Evolutionary conservation across 2,797 vertebrate species (phyloP).

Genomic region (Botia almorhae): DNA sequence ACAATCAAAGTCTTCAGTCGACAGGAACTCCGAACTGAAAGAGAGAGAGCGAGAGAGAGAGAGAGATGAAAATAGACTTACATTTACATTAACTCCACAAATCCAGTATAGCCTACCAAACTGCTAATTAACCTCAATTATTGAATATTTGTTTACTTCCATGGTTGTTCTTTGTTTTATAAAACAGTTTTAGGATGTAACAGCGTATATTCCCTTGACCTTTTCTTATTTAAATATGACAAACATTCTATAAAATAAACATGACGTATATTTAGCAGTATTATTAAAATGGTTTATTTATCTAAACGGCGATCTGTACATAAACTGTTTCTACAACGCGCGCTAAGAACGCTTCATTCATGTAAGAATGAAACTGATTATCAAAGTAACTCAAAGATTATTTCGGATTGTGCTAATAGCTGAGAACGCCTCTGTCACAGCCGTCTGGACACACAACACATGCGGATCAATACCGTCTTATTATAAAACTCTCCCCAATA

Average conservation of each 20-base stretch:
- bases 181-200: neutral
- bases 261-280: neutral
- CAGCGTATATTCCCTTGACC: neutral
- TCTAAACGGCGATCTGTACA: neutral
- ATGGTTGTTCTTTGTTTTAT: neutral
- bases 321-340: neutral
- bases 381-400: neutral
- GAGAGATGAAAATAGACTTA: too few species aligned
- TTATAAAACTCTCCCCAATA: conserved; percentile 18
- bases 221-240: neutral
- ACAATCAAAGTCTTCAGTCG: neutral
- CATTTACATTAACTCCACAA: too few species aligned
- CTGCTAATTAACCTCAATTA: neutral
- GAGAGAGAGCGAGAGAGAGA: neutral
- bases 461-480: conserved; percentile 7
- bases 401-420: neutral
- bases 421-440: conserved; percentile 20
- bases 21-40: conserved; percentile 4
- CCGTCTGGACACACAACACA: conserved; percentile 19
- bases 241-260: neutral
- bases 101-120: neutral
- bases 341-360: neutral
- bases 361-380: neutral
- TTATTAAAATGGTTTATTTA: neutral
- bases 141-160: neutral